Percentiles rank a stretch among this genome's conserved stretches.
These are phyloP conservation scores for Intellagama lesueurii DNA, from an alignment of 2,797 vertebrate genomes.

Conservation along the genomic window DNA sequence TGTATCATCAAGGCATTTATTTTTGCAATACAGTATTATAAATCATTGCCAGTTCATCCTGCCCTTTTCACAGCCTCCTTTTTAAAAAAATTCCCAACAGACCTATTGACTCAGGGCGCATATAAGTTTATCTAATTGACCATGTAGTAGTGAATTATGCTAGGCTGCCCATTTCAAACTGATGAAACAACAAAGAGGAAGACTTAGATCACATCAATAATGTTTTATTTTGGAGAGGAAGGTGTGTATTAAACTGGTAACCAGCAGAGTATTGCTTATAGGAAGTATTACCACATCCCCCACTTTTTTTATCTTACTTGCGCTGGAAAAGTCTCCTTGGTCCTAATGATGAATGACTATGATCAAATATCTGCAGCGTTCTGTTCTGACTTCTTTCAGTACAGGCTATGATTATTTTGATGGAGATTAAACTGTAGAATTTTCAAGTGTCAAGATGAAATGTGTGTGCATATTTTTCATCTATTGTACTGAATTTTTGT, in stretches of 20 bases:
- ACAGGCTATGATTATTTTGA: too few relatives aligned
- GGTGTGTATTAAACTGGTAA: slow-evolving; percentile 31
- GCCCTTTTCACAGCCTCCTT: slow-evolving; percentile 33
- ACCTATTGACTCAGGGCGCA: slow-evolving; percentile 29
- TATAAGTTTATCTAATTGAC: slow-evolving; percentile 49
- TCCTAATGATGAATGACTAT: neutral
- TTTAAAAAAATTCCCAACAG: slow-evolving; percentile 24
- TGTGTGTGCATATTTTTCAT: too few relatives aligned
- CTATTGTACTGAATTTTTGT: too few relatives aligned
- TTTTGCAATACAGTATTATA: slow-evolving; percentile 52
- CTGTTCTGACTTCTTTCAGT: too few relatives aligned
- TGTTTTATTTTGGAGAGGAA: accelerated
- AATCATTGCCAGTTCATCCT: slow-evolving; percentile 50
- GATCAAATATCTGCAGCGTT: too few relatives aligned
- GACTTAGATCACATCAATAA: neutral
- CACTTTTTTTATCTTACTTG: neutral
- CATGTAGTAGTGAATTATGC: slow-evolving; percentile 29
- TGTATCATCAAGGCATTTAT: slow-evolving; percentile 49
- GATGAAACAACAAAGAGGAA: slow-evolving; percentile 38
- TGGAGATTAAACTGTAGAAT: too few relatives aligned
- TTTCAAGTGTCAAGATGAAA: too few relatives aligned
- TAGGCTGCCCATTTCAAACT: slow-evolving; percentile 16
- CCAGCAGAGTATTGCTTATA: neutral
- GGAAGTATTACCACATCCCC: neutral
- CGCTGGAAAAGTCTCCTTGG: neutral